A percentile compares a stretch with the other conserved stretches of the same genome.
These are phyloP conservation scores for Saimiri boliviensis DNA, from an alignment of 2,113 vertebrate genomes.

Conservation along the genomic window DNA sequence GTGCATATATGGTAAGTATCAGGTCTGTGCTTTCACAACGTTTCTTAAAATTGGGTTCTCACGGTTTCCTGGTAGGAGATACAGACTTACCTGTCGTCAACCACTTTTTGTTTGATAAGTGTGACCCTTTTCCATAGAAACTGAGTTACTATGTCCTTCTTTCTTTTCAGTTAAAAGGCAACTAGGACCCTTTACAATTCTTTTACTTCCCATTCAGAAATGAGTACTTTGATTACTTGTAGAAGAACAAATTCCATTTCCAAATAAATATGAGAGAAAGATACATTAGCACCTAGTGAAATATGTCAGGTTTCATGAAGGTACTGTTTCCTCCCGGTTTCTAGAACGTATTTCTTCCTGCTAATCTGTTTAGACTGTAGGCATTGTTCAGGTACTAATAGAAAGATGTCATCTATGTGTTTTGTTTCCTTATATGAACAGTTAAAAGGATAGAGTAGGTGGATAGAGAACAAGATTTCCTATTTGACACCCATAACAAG, in stretches of 20 bases:
- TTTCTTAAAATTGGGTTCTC: constrained; percentile 57
- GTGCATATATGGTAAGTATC: neutral
- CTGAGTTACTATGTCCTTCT: constrained; percentile 54
- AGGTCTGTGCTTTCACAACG: constrained; percentile 13
- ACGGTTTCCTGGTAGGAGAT: neutral
- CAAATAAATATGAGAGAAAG: constrained; percentile 53
- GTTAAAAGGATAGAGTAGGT: constrained; percentile 56
- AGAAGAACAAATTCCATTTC: constrained; percentile 69
- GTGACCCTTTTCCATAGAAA: constrained; percentile 47
- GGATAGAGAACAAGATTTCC: constrained; percentile 53
- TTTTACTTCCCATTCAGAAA: constrained; percentile 71
- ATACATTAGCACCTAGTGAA: constrained; percentile 8
- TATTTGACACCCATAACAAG: constrained; percentile 44
- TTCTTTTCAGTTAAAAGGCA: constrained; percentile 66
- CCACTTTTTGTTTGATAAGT: constrained; percentile 8
- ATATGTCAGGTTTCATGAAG: constrained; percentile 14
- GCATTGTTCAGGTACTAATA: constrained; percentile 26
- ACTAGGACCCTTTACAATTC: constrained; percentile 42
- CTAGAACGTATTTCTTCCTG: constrained; percentile 29
- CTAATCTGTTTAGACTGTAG: constrained; percentile 37
- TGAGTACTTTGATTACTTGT: constrained; percentile 52
- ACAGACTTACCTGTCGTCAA: constrained; percentile 39
- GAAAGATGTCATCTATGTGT: constrained; percentile 3
- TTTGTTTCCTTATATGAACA: constrained; percentile 58
- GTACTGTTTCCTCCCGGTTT: constrained; percentile 44